Conservation (phyloP, 2,797 vertebrate genomes). For the Tadarida brasiliensis region DNA sequence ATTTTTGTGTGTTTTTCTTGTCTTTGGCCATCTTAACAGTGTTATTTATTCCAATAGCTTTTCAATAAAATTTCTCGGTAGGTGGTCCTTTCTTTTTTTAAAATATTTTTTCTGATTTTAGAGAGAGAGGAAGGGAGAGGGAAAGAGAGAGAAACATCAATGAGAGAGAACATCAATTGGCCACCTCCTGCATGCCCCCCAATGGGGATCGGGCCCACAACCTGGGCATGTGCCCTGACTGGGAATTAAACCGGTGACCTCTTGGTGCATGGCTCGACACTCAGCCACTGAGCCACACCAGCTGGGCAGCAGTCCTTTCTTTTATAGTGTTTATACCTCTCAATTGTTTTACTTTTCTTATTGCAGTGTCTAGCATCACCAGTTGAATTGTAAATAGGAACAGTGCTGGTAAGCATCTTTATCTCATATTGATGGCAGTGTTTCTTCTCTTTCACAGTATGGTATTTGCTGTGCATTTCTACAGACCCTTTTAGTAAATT, state of each 20-base stretch:
- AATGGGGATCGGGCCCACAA: no score
- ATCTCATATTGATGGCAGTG: neutral
- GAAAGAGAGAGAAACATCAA: no score
- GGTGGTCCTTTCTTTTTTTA: neutral
- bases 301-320: no score
- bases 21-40: neutral
- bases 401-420: neutral
- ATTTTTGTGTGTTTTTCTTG: constrained; percentile 39
- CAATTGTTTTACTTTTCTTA: constrained; percentile 38
- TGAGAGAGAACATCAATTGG: no score
- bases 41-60: neutral
- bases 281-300: no score
- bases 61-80: neutral
- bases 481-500: neutral
- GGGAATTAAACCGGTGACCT: no score
- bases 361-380: neutral
- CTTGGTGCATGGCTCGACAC: no score
- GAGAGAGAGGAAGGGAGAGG: no score
- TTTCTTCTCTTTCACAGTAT: constrained; percentile 37
- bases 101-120: no score
- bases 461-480: constrained; percentile 23
- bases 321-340: neutral
- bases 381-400: constrained; percentile 10
- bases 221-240: no score
- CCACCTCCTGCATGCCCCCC: no score